Evolutionary conservation across 2,888 invertebrate species (phyloP).

Genomic region (Archips xylosteana): DNA sequence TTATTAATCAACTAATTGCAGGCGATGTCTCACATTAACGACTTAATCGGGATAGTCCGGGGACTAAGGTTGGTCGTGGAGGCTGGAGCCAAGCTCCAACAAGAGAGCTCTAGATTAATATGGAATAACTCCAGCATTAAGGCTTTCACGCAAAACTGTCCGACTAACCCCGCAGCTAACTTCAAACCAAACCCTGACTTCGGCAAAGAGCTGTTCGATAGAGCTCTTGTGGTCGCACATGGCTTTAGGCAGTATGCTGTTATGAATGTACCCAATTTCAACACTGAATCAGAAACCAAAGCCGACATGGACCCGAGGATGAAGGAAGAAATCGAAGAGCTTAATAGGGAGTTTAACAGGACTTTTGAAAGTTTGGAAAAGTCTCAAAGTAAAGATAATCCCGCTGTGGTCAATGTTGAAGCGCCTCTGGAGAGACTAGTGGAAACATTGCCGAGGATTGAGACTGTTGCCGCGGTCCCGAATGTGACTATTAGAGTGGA

Average conservation of each 20-base stretch:
- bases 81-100: conserved; percentile 88
- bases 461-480: conserved; percentile 18
- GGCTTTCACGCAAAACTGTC: conserved; percentile 66
- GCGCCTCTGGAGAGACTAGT: conserved; percentile 52
- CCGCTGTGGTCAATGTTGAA: conserved; percentile 46
- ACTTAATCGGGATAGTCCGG: conserved; percentile 88
- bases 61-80: conserved; percentile 89
- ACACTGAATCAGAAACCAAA: conserved; percentile 53
- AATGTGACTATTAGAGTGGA: conserved; percentile 27
- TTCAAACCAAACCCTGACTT: conserved; percentile 62
- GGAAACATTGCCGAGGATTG: neutral
- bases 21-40: conserved; percentile 86
- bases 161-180: conserved; percentile 65
- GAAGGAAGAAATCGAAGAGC: conserved; percentile 72
- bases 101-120: conserved; percentile 84
- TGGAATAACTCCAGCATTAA: conserved; percentile 90
- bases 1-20: conserved; percentile 63
- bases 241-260: conserved; percentile 88
- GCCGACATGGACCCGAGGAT: conserved; percentile 65
- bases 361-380: conserved; percentile 74
- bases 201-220: conserved; percentile 82
- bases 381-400: conserved; percentile 46
- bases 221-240: conserved; percentile 89
- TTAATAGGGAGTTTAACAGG: conserved; percentile 77
- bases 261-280: conserved; percentile 68